Evolutionary conservation across 1,140 invertebrate species (phyloP).

Genomic region (Pemphigus obesinymphae): DNA sequence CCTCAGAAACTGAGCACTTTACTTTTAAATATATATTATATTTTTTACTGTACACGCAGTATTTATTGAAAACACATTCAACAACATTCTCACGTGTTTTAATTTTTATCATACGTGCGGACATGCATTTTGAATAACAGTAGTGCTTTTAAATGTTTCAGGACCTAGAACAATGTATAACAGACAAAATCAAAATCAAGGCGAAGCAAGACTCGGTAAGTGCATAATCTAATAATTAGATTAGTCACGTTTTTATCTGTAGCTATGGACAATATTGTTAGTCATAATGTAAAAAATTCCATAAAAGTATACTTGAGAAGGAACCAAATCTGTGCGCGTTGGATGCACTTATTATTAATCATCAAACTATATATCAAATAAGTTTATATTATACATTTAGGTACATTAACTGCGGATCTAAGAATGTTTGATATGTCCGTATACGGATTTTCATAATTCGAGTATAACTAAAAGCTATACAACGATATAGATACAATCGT

Average conservation of each 20-base stretch:
- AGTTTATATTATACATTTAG: too few relatives aligned
- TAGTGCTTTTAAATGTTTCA: slow-evolving; percentile 4
- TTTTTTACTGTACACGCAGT: too few relatives aligned
- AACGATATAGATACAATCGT: background rate
- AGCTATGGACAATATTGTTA: background rate
- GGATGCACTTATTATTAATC: background rate
- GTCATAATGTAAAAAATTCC: background rate
- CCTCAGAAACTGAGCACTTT: background rate
- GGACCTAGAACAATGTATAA: slow-evolving; percentile 30
- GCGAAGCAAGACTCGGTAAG: slow-evolving; percentile 38
- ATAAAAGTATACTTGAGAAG: background rate
- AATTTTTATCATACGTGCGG: background rate
- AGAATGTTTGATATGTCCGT: background rate
- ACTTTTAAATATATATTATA: background rate
- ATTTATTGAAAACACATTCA: too few relatives aligned
- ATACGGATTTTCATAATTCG: background rate
- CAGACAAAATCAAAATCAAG: slow-evolving; percentile 37
- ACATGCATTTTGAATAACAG: background rate
- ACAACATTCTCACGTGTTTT: background rate
- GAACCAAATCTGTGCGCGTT: background rate
- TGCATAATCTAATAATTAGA: background rate
- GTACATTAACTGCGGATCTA: too few relatives aligned
- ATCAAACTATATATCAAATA: too few relatives aligned
- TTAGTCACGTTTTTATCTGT: slow-evolving; percentile 22
- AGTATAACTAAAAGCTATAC: background rate